These are phyloP conservation scores for Orthosia gracilis DNA, from an alignment of 2,888 invertebrate species.

Conservation along the genomic window DNA sequence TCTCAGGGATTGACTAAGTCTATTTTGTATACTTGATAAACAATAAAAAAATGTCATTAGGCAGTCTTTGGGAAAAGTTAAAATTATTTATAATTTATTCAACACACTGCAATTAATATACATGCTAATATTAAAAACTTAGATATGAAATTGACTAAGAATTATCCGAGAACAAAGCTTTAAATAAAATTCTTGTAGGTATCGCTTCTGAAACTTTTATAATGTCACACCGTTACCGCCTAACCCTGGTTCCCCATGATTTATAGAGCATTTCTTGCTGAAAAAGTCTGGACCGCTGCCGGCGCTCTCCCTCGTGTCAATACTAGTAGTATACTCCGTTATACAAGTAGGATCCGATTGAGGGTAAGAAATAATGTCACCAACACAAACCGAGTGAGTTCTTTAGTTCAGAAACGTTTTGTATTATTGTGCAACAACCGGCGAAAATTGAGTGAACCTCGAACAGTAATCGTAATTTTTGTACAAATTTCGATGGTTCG, in stretches of 20 bases:
- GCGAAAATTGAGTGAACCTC: neutral
- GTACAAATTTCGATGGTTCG: constrained; percentile 25
- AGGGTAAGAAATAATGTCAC: constrained; percentile 40
- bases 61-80: neutral
- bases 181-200: constrained; percentile 7
- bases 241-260: constrained; percentile 64
- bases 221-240: constrained; percentile 59
- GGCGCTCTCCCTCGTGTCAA: constrained; percentile 66
- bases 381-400: constrained; percentile 25
- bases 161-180: neutral
- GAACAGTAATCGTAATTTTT: constrained; percentile 21
- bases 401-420: constrained; percentile 9
- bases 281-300: constrained; percentile 76
- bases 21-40: constrained; percentile 33
- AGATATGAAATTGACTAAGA: neutral
- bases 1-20: constrained; percentile 65
- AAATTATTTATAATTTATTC: neutral
- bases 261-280: constrained; percentile 67
- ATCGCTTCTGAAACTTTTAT: constrained; percentile 27
- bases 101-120: neutral
- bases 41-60: neutral
- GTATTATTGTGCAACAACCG: constrained; percentile 15
- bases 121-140: neutral
- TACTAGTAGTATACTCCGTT: constrained; percentile 63
- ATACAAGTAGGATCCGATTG: constrained; percentile 48